Evolutionary conservation across 2,888 invertebrate species (phyloP).

Genomic region (Stegana nigrithorax): DNA sequence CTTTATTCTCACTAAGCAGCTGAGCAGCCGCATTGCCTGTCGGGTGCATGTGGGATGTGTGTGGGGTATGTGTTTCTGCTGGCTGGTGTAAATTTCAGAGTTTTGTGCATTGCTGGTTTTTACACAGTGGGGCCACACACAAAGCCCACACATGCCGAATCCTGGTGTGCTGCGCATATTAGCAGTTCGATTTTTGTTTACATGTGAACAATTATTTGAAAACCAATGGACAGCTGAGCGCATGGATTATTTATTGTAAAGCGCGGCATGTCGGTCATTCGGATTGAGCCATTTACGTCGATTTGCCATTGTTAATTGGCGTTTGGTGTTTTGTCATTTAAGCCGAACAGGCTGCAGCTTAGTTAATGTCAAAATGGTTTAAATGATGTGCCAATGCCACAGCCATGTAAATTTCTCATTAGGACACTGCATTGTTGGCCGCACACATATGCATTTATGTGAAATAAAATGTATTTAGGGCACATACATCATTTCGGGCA

Average conservation of each 20-base stretch:
- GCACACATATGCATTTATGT: not conserved
- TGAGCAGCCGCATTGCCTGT: no score
- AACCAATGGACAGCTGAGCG: conserved; percentile 11
- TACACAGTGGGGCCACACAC: no score
- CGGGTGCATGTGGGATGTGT: no score
- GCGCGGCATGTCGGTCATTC: conserved; percentile 22
- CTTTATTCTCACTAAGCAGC: no score
- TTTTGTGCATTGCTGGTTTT: no score
- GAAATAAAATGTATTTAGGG: not conserved
- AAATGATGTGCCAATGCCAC: not conserved
- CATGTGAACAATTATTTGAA: not conserved
- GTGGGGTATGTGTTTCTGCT: no score
- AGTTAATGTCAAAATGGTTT: not conserved
- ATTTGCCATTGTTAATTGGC: conserved; percentile 38
- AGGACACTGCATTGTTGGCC: no score
- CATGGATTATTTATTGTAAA: conserved; percentile 24
- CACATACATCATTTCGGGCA: not conserved
- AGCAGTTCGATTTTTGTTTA: not conserved
- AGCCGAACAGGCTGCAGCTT: not conserved
- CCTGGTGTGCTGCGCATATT: no score
- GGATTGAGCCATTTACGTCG: conserved; percentile 35
- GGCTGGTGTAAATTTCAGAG: no score
- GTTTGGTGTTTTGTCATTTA: not conserved
- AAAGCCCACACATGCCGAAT: no score
- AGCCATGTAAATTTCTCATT: not conserved